These are phyloP conservation scores for Rhorus exstirpatorius DNA, from an alignment of 2,888 invertebrate genomes.

Conservation along the genomic window DNA sequence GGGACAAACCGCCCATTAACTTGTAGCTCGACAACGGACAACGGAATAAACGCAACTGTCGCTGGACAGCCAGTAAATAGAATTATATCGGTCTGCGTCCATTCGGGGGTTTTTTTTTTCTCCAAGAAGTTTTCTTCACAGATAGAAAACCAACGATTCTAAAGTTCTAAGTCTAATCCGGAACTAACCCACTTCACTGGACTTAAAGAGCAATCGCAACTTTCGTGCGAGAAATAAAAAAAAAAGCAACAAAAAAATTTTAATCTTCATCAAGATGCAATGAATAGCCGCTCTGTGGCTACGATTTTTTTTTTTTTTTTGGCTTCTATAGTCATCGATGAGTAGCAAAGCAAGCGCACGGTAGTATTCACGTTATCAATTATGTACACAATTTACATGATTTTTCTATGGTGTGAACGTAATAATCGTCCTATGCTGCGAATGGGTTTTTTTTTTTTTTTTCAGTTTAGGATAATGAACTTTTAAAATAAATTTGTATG, in stretches of 20 bases:
- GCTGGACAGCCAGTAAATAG: not conserved
- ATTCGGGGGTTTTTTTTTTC: not conserved
- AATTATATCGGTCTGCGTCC: not conserved
- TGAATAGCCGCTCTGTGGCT: conserved; percentile 15
- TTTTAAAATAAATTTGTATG: conserved; percentile 5
- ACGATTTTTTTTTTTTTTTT: too few species aligned
- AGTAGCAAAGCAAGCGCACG: conserved; percentile 47
- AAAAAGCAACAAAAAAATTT: conserved; percentile 43
- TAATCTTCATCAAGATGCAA: conserved; percentile 47
- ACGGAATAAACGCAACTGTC: not conserved
- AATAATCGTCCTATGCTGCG: not conserved
- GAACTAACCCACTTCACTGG: conserved; percentile 43
- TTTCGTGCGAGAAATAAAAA: conserved; percentile 29
- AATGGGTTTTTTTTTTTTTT: not conserved
- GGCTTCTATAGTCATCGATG: conserved; percentile 46
- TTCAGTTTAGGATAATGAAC: not conserved
- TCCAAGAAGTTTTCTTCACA: not conserved
- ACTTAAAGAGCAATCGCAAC: conserved; percentile 37
- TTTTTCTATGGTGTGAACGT: conserved; percentile 24
- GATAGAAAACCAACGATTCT: not conserved
- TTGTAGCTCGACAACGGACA: conserved; percentile 47
- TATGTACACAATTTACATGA: conserved; percentile 75
- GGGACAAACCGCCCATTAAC: conserved; percentile 59
- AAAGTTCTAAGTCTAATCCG: conserved; percentile 16
- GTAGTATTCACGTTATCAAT: conserved; percentile 56